phyloP scores from a whole-genome alignment of 2,113 vertebrate species.

The Xyrauchen texanus region DNA sequence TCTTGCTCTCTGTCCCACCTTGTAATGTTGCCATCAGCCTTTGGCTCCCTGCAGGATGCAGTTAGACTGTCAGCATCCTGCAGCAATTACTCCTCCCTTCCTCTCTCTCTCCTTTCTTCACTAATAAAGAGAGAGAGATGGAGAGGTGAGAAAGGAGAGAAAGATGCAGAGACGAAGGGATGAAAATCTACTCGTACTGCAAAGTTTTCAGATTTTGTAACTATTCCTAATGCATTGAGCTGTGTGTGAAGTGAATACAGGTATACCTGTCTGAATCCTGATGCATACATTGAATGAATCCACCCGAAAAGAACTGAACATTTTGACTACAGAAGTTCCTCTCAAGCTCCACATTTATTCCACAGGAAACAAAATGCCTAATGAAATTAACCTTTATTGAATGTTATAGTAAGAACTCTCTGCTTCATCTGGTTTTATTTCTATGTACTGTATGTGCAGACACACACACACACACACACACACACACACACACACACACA shows the following conservation, averaged over 20 bases:
- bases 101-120: too few species aligned
- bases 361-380: not conserved
- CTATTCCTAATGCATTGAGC: not conserved
- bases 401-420: constrained; percentile 18
- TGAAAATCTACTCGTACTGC: not conserved
- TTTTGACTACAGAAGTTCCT: constrained; percentile 1
- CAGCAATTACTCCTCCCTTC: too few species aligned
- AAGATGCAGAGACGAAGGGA: not conserved
- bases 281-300: not conserved
- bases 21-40: too few species aligned
- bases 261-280: constrained; percentile 5
- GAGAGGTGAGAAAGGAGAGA: constrained; percentile 25
- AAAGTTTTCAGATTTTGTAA: constrained; percentile 7
- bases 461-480: constrained; percentile 24
- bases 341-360: constrained; percentile 8
- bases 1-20: too few species aligned
- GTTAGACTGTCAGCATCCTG: too few species aligned
- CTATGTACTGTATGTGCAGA: not conserved
- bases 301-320: constrained; percentile 16
- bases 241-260: constrained; percentile 21
- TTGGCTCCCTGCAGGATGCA: too few species aligned
- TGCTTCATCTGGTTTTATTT: constrained; percentile 1
- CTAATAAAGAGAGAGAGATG: not conserved
- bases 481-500: constrained; percentile 27
- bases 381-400: constrained; percentile 33